Evolutionary conservation across 2,888 invertebrate species (phyloP), one percentile per base, ranked within the genome.

Genomic region (Papilio elwesi): DNA sequence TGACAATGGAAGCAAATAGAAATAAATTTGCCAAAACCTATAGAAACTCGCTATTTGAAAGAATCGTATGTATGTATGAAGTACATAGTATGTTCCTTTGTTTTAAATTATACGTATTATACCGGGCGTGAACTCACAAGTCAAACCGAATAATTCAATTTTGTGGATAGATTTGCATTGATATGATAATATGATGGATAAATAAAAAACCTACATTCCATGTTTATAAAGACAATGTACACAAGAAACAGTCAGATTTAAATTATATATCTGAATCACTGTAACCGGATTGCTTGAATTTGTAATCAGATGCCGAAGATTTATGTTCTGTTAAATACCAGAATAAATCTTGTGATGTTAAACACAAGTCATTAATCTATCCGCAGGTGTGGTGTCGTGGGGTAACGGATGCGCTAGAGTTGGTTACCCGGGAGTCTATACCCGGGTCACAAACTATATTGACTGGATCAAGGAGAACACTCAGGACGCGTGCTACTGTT

Each of bases 351-450:
- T 43, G 15, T 36, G 13, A 47, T 13, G 70, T 53, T 67, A 48
- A 48, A 59, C 53, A 51, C n/a, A 52, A 11, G 8, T 48, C 36
- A 52, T 43, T 71, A 74, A 57, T 47, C 64, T 76, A 55, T 76
- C 88, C 88, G 1, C 88, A 96, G 96, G 97, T 13, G 95, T 98
- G 16, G 97, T 98, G 0, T 97, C 97, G 0, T 98, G 98, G 98
- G 98, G 98, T 49, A 97, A 97, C 83, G 98, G 98, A 36, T 98
- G 98, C 84, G 97, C 97, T 0, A 94, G 97, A 75, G 95, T 96
- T 9, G 97, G 97, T 15, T 97, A 97, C 87, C 97, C 97, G 0
- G 98, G 98, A 1, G 97, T 98, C 0, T 98, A 98, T 86, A 97
- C 97, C 0, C 93, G 97, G 77, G 96, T 98, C 52, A 97, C 96